phyloP scores from a whole-genome alignment of 2,888 invertebrate species.

The Xanthostigma xanthostigma region DNA sequence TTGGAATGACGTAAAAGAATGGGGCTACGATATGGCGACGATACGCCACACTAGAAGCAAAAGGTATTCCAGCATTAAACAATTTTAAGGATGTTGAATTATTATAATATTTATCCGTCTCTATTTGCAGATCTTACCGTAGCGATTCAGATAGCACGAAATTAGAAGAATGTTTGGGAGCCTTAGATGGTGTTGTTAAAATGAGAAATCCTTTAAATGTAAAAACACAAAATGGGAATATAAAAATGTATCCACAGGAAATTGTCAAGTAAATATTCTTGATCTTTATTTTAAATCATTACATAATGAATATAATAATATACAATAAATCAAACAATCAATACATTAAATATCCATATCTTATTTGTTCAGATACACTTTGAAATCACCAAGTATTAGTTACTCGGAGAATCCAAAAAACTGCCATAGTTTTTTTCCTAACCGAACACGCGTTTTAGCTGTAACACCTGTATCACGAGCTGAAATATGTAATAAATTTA shows the following conservation, averaged over 20 bases:
- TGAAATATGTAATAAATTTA: background rate
- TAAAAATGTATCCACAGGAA: slow-evolving; percentile 17
- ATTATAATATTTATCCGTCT: too few species aligned
- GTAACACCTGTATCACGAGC: background rate
- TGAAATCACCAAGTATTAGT: background rate
- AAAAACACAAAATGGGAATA: slow-evolving; percentile 16
- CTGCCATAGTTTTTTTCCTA: background rate
- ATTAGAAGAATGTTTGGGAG: background rate
- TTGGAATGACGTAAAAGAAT: background rate
- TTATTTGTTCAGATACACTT: background rate
- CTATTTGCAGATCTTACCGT: too few species aligned
- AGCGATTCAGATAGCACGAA: too few species aligned
- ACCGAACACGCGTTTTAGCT: background rate
- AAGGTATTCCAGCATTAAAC: too few species aligned
- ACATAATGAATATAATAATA: too few species aligned
- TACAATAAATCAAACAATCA: too few species aligned
- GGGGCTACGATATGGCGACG: background rate
- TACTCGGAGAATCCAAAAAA: background rate
- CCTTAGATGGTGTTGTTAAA: background rate
- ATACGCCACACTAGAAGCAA: background rate
- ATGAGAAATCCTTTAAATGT: slow-evolving; percentile 16
- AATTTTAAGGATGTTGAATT: too few species aligned
- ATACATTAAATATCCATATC: background rate
- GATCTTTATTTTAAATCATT: background rate
- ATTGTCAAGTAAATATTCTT: slow-evolving; percentile 19